phyloP scores from a whole-genome alignment of 2,113 vertebrate genomes.

The Dasyprocta punctata region DNA sequence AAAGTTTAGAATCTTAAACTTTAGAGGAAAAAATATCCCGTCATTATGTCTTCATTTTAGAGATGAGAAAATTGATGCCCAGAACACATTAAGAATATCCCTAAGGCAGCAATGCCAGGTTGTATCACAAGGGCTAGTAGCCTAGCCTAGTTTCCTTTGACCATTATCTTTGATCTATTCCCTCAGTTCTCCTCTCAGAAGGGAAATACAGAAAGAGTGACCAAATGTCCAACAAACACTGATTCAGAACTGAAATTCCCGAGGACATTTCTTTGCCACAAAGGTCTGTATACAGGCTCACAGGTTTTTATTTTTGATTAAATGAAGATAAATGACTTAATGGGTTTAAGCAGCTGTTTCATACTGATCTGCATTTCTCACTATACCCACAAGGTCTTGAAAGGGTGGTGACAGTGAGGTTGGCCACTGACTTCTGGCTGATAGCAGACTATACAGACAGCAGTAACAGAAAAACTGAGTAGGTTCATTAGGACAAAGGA shows the following conservation, averaged over 20 bases:
- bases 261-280: background rate
- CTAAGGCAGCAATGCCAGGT: background rate
- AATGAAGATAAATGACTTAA: conserved; percentile 34
- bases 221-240: background rate
- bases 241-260: background rate
- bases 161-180: background rate
- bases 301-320: background rate
- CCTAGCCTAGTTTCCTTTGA: background rate
- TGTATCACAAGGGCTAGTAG: background rate
- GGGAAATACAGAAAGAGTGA: background rate
- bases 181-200: background rate
- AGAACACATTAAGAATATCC: background rate
- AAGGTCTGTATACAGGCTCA: background rate
- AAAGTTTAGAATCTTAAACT: conserved; percentile 15
- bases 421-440: background rate
- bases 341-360: background rate
- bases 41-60: background rate
- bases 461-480: background rate
- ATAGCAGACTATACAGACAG: background rate
- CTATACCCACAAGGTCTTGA: background rate
- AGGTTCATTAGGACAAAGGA: background rate
- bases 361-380: background rate
- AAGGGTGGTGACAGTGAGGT: background rate
- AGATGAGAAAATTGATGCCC: background rate
- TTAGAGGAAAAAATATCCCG: background rate